Evolutionary conservation across 2,113 vertebrate genomes (phyloP).

Genomic region (Patagioenas fasciata): DNA sequence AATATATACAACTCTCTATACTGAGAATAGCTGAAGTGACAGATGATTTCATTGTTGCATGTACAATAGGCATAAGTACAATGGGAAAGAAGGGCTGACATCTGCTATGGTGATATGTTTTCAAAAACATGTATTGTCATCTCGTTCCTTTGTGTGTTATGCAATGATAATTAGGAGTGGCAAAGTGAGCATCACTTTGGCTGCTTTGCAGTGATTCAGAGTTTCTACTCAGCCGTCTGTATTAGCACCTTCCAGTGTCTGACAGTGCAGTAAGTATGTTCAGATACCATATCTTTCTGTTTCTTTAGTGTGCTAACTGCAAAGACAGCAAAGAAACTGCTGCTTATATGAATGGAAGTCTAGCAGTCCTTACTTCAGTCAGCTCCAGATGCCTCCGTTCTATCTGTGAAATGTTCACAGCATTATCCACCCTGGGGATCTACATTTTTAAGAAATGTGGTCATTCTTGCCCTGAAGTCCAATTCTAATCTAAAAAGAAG

Average conservation of each 20-base stretch:
- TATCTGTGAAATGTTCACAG: no score
- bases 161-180: constrained; percentile 26
- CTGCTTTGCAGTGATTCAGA: not conserved
- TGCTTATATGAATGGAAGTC: no score
- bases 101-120: constrained; percentile 30
- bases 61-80: constrained; percentile 36
- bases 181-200: not conserved
- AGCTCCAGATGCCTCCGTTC: no score
- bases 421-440: not conserved
- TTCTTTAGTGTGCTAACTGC: not conserved
- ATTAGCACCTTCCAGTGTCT: not conserved
- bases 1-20: constrained; percentile 31
- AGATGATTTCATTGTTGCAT: constrained; percentile 45
- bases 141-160: not conserved
- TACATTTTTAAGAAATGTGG: not conserved
- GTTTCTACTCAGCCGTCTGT: not conserved
- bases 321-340: no score
- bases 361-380: no score
- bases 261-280: not conserved
- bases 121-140: constrained; percentile 18
- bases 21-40: constrained; percentile 30
- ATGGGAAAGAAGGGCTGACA: constrained; percentile 19
- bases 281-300: not conserved
- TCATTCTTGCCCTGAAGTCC: not conserved
- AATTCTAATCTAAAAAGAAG: not conserved